Evolutionary conservation across 2,888 invertebrate species (phyloP).

Genomic region (Campoplex capitator): DNA sequence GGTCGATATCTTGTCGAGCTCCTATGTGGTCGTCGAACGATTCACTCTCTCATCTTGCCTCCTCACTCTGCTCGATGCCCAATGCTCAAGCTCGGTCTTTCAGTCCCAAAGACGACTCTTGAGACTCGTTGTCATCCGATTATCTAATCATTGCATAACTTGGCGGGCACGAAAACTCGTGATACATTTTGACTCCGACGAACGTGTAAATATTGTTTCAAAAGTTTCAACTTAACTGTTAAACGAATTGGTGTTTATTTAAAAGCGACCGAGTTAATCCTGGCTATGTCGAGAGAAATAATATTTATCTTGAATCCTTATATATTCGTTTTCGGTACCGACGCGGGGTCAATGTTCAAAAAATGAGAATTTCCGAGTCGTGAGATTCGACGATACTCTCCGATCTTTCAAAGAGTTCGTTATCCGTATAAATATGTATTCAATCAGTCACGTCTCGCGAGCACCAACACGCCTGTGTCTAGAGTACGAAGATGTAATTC

Average conservation of each 20-base stretch:
- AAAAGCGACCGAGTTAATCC: neutral
- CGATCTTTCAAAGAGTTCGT: slow-evolving; percentile 15
- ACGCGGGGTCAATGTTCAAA: neutral
- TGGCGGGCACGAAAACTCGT: neutral
- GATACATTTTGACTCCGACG: neutral
- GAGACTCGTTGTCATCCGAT: neutral
- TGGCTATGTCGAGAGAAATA: neutral
- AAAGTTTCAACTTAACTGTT: neutral
- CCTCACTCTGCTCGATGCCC: no score
- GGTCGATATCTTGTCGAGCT: no score
- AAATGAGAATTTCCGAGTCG: neutral
- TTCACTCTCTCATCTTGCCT: no score
- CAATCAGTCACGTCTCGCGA: slow-evolving; percentile 10
- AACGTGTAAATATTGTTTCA: neutral
- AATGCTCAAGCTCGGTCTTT: neutral
- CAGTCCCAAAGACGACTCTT: neutral
- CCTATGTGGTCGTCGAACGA: no score
- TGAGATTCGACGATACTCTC: neutral
- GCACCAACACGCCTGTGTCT: neutral
- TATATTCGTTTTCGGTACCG: neutral
- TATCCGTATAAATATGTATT: slow-evolving; percentile 31
- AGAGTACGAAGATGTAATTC: neutral
- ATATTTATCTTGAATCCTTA: slow-evolving; percentile 10
- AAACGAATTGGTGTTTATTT: neutral
- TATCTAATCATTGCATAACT: neutral